Percentiles rank a stretch among this genome's conserved stretches.
Conservation (phyloP, 2,888 invertebrate genomes). For the Girardia tigrina region DNA sequence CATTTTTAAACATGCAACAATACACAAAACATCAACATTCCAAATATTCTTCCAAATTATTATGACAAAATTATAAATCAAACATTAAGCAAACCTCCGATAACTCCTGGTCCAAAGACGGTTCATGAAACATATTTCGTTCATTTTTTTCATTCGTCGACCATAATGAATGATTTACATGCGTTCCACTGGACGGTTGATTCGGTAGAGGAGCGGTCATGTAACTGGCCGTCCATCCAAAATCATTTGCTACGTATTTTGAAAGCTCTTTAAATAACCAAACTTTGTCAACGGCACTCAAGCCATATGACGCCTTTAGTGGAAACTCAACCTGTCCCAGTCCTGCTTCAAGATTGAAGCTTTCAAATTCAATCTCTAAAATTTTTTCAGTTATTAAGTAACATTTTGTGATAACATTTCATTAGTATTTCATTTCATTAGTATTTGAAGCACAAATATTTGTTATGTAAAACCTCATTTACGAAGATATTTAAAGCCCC, state of each 20-base stretch:
- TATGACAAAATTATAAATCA: no score
- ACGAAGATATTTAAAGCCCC: no score
- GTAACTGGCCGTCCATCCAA: constrained; percentile 31
- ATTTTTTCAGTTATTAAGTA: no score
- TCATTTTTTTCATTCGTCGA: constrained; percentile 21
- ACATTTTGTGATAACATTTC: no score
- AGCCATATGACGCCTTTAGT: constrained; percentile 21
- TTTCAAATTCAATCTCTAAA: constrained; percentile 25
- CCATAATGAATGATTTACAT: constrained; percentile 39
- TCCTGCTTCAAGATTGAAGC: constrained; percentile 21
- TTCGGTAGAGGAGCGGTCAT: constrained; percentile 29
- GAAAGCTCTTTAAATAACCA: constrained; percentile 28
- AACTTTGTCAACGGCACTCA: constrained; percentile 16
- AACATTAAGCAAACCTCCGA: no score
- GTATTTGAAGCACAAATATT: no score
- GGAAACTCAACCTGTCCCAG: constrained; percentile 29
- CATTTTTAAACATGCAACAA: no score
- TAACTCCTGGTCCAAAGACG: not conserved
- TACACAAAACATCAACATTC: no score
- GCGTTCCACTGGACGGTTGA: constrained; percentile 34
- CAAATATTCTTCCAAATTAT: no score
- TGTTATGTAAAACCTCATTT: no score
- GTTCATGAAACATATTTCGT: not conserved
- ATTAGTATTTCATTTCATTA: no score
- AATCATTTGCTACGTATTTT: constrained; percentile 16